phyloP scores from a whole-genome alignment of 2,113 vertebrate species.

The Brachypodius melanocephalos region DNA sequence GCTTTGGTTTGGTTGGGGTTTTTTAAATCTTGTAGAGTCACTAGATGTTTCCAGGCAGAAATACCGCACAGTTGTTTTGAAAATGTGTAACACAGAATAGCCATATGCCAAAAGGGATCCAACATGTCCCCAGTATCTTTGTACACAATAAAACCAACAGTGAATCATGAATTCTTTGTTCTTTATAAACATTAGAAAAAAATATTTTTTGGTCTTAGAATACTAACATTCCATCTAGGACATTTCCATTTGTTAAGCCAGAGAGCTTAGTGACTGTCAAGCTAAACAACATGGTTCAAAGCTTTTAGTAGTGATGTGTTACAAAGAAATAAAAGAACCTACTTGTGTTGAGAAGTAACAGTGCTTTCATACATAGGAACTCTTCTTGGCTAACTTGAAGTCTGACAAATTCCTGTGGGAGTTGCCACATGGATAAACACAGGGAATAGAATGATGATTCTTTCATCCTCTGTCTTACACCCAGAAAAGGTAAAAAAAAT shows the following conservation, averaged over 20 bases:
- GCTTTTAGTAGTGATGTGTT: neutral
- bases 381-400: slow-evolving; percentile 93
- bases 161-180: neutral
- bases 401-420: slow-evolving; percentile 93
- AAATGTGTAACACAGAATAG: neutral
- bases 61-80: neutral
- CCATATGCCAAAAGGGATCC: neutral
- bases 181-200: neutral
- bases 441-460: slow-evolving; percentile 92
- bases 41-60: neutral
- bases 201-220: neutral
- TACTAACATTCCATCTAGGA: neutral
- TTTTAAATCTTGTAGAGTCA: neutral
- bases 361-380: slow-evolving; percentile 97
- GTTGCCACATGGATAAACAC: slow-evolving; percentile 92
- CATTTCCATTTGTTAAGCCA: neutral
- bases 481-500: neutral
- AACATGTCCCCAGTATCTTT: neutral
- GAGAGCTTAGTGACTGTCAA: neutral
- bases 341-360: slow-evolving; percentile 96
- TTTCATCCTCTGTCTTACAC: slow-evolving; percentile 89
- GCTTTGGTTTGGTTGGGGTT: neutral
- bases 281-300: neutral
- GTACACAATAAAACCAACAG: neutral
- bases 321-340: slow-evolving; percentile 40